Percentiles rank a stretch among this genome's conserved stretches.
Conservation (phyloP, 2,113 vertebrate species). For the Pteropus alecto region DNA sequence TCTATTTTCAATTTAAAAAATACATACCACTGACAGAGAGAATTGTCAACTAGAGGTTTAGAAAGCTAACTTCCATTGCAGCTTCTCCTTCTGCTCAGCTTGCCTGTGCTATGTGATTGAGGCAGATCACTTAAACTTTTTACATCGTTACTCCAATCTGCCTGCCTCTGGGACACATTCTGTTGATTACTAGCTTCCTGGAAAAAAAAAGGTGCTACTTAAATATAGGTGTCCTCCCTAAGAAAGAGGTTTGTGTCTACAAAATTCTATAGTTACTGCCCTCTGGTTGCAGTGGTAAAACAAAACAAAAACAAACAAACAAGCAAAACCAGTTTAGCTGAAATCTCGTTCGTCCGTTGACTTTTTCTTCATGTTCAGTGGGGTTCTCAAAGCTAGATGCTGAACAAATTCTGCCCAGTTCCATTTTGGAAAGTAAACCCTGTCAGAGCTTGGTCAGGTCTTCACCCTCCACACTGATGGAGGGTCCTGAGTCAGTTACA, state of each 20-base stretch:
- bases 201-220: not conserved
- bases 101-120: not conserved
- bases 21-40: not conserved
- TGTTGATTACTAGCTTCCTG: slow-evolving; percentile 1
- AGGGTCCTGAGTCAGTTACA: not conserved
- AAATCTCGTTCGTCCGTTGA: not conserved
- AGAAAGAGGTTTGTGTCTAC: not conserved
- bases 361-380: not conserved
- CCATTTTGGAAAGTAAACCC: not conserved
- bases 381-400: not conserved
- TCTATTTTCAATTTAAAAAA: not conserved
- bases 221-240: not conserved
- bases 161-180: not conserved
- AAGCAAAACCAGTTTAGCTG: not conserved
- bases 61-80: not conserved
- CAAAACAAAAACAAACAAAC: not conserved
- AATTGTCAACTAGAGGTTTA: not conserved
- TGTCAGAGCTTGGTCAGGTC: not conserved
- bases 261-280: not conserved
- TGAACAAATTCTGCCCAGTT: not conserved
- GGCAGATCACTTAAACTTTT: not conserved
- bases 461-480: fast-evolving
- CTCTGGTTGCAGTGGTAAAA: not conserved
- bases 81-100: not conserved
- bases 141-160: fast-evolving